These are phyloP conservation scores for Dugesia japonica DNA, from an alignment of 2,888 invertebrate species.

Conservation along the genomic window DNA sequence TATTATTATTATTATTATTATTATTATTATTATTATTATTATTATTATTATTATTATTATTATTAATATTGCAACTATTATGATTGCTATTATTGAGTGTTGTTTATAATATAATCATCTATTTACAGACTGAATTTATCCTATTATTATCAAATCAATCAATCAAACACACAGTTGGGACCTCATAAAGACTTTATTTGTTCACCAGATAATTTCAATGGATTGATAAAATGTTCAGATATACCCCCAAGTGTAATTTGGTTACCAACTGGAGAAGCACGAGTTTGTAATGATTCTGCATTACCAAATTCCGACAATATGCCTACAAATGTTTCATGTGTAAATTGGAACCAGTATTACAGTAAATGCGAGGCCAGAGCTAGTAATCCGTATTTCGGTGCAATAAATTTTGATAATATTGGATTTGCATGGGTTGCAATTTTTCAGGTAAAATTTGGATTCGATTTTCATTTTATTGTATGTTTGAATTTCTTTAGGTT, in stretches of 20 bases:
- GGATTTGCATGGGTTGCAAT: constrained; percentile 99
- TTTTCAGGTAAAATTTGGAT: constrained; percentile 67
- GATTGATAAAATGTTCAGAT: constrained; percentile 74
- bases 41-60: no score
- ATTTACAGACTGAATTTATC: constrained; percentile 38
- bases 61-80: no score
- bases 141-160: constrained; percentile 39
- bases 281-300: constrained; percentile 63
- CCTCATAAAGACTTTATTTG: constrained; percentile 78
- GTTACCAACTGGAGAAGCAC: constrained; percentile 58
- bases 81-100: no score
- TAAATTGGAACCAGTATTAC: constrained; percentile 97
- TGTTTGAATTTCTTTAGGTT: constrained; percentile 66
- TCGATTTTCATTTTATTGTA: no score
- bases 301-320: constrained; percentile 52
- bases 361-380: constrained; percentile 77
- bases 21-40: no score
- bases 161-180: constrained; percentile 20
- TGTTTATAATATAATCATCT: no score
- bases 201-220: constrained; percentile 73
- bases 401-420: constrained; percentile 98
- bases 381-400: constrained; percentile 90
- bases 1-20: no score
- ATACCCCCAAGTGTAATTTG: constrained; percentile 54
- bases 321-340: constrained; percentile 56